Evolutionary conservation across 2,888 invertebrate species (phyloP).

Genomic region (Nyleta sp.): DNA sequence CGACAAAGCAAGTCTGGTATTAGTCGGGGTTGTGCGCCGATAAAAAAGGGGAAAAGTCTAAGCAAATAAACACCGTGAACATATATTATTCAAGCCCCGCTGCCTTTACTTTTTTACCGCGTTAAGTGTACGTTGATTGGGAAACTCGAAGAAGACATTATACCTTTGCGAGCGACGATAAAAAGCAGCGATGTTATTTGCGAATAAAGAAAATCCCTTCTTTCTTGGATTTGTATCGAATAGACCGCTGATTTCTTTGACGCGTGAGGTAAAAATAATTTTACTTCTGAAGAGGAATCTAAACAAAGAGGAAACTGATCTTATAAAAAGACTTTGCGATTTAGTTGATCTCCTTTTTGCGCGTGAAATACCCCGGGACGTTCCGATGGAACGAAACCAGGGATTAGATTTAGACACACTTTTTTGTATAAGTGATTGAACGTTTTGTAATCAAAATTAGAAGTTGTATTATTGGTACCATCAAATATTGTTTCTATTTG

Average conservation of each 20-base stretch:
- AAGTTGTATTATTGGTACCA: no score
- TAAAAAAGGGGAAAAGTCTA: slow-evolving; percentile 21
- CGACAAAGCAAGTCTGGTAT: slow-evolving; percentile 25
- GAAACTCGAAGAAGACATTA: slow-evolving; percentile 47
- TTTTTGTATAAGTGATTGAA: no score
- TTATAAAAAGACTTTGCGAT: slow-evolving; percentile 30
- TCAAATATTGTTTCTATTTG: no score
- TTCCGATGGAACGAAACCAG: no score
- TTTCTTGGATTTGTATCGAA: slow-evolving; percentile 50
- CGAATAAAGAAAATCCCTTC: slow-evolving; percentile 48
- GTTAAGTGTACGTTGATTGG: slow-evolving; percentile 49
- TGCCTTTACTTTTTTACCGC: slow-evolving; percentile 24
- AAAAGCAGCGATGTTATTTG: slow-evolving; percentile 48
- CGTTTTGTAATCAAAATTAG: no score
- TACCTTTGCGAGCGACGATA: slow-evolving; percentile 29
- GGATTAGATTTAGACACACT: no score
- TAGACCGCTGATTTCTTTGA: slow-evolving; percentile 44
- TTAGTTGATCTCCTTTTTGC: not conserved
- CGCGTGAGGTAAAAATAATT: slow-evolving; percentile 37
- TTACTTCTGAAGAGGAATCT: slow-evolving; percentile 32
- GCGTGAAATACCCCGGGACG: no score
- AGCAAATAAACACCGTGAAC: slow-evolving; percentile 41
- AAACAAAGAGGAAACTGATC: slow-evolving; percentile 38
- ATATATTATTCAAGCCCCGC: no score
- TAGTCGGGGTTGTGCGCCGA: slow-evolving; percentile 2